Evolutionary conservation across 2,888 invertebrate genomes (phyloP).

Genomic region (Nymphalis c-album): DNA sequence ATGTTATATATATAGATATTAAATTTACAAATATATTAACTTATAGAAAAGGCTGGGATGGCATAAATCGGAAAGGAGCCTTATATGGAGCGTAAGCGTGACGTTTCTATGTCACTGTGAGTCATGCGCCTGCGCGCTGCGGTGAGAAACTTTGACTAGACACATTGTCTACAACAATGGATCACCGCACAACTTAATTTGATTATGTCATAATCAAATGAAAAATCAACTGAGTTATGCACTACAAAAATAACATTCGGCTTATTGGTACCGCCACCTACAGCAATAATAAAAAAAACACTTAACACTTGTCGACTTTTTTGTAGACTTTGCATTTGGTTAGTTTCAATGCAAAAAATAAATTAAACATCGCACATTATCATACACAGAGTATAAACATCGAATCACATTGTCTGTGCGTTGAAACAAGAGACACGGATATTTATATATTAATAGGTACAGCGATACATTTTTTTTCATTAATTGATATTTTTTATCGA

Average conservation of each 20-base stretch:
- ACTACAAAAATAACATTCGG: constrained; percentile 40
- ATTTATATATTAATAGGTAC: neutral
- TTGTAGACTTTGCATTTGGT: constrained; percentile 7
- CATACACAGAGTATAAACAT: neutral
- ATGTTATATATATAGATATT: neutral
- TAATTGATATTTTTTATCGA: too few relatives aligned
- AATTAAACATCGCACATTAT: constrained; percentile 10
- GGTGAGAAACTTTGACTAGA: constrained; percentile 71
- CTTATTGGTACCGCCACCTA: constrained; percentile 20
- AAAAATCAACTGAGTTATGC: constrained; percentile 60
- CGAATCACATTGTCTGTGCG: neutral
- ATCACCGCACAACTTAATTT: constrained; percentile 67
- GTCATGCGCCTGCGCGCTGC: constrained; percentile 56
- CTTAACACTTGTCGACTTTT: constrained; percentile 8
- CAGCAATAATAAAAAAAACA: constrained; percentile 17
- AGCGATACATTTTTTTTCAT: too few relatives aligned
- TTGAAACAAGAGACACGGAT: neutral
- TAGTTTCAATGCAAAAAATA: constrained; percentile 10
- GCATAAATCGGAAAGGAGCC: constrained; percentile 44
- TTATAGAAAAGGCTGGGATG: constrained; percentile 1
- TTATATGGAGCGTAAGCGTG: constrained; percentile 60
- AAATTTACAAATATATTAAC: neutral
- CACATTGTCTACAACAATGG: constrained; percentile 77
- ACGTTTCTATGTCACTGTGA: constrained; percentile 66
- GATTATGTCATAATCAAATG: constrained; percentile 69